Base-by-base conservation (phyloP, 1,140 invertebrate genomes). In the Drosophila parvula region DNA sequence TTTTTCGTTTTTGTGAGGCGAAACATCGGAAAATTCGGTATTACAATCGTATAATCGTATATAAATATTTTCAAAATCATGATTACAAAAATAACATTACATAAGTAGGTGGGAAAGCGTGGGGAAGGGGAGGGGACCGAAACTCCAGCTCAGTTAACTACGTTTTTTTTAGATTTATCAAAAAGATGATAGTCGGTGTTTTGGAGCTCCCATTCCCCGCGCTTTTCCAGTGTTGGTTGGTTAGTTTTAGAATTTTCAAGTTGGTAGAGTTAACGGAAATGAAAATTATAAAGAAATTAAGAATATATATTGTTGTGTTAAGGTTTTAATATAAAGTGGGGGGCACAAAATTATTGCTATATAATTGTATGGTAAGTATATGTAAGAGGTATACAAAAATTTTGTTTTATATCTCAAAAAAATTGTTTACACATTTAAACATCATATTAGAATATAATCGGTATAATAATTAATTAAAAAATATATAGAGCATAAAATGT, bases 21-120 rank as follows among this genome's bases (percentile, higher is more conserved):
- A 92, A 91, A 92, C 91, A 92, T 92, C 78, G 79, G 91, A 92
- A 91, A 92, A 92, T 85, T 92, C 91, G 90, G 91, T 82, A 91
- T 92, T 90, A 91, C 91, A 92, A 91, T 78, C 59, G 56, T 70
- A 74, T 61, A 53, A 34, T 71, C 65, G 69, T 71, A 71, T 71
- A 71, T 71, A 71, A 71, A 71, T 85, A 70, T 82, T 61, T 71
- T 88, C 70, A 84, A 84, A 88, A 89, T 84, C 64, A 89, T 88
- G 89, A 78, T 83, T 67, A 78, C 78, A 53, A 88, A 89, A 89
- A 50, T 79, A 84, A 83, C 76, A 89, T 83, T 83, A 79, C 58
- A 71, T 88, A 69, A 78, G 75, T 76, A 77, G 58, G 55, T 71
- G 69, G 44, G 53, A 38, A 69, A 59, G 38, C 75, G 58, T 38